phyloP scores from a whole-genome alignment of 2,797 vertebrate genomes.

The Pristis pectinata region DNA sequence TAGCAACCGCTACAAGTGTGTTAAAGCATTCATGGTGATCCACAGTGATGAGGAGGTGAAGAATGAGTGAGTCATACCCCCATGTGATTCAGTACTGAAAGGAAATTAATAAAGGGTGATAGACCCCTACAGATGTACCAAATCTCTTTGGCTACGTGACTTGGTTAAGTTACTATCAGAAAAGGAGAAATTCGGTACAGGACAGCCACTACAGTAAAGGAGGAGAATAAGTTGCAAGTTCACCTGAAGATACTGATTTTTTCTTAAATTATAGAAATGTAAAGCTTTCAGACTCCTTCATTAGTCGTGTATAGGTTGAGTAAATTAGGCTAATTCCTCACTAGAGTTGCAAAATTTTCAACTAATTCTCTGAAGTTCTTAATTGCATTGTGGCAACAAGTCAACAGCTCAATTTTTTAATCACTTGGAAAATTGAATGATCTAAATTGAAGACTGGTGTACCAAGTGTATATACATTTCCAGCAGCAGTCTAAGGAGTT shows the following conservation, averaged over 20 bases:
- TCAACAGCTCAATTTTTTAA: not conserved
- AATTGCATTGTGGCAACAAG: not conserved
- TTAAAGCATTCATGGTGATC: not conserved
- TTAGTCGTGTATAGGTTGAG: not conserved
- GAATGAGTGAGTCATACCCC: not conserved
- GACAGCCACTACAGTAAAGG: not conserved
- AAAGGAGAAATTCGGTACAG: not conserved
- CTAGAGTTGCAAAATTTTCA: not conserved
- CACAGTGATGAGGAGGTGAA: not conserved
- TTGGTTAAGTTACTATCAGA: not conserved
- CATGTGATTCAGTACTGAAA: not conserved
- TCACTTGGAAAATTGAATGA: not conserved
- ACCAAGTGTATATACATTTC: too few relatives aligned
- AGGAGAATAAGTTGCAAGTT: not conserved
- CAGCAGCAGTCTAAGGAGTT: not conserved
- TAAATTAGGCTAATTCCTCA: not conserved
- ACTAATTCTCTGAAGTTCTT: not conserved
- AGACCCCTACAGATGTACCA: not conserved
- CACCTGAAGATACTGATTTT: not conserved
- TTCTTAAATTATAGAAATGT: not conserved
- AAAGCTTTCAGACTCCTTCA: too few relatives aligned
- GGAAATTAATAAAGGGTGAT: not conserved
- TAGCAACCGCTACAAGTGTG: too few relatives aligned
- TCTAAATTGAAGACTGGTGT: not conserved
- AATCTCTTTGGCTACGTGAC: not conserved